phyloP scores from a whole-genome alignment of 2,797 vertebrate species.

The Acanthis flammea region DNA sequence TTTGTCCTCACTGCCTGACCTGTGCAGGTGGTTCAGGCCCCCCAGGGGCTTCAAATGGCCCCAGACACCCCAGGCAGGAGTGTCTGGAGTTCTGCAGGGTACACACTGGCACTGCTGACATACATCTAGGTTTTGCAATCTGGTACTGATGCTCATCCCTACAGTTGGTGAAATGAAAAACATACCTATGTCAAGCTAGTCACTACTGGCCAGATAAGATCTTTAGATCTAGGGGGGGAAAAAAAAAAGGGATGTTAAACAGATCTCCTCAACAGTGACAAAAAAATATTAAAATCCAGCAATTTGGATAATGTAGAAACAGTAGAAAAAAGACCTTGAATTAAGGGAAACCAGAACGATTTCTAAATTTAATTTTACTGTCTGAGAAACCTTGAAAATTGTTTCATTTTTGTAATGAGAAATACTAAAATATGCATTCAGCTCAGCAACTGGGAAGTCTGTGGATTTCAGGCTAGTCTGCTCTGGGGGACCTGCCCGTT shows the following conservation, averaged over 20 bases:
- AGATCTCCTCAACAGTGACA: neutral
- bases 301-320: neutral
- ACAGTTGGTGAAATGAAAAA: neutral
- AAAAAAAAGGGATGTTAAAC: neutral
- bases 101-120: neutral
- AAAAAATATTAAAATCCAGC: neutral
- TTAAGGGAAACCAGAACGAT: neutral
- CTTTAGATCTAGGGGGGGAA: neutral
- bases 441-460: neutral
- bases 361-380: neutral
- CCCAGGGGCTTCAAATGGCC: neutral
- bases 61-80: neutral
- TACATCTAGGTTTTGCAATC: accelerated
- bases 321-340: neutral
- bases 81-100: neutral
- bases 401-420: neutral
- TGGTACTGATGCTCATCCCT: no score
- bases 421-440: neutral
- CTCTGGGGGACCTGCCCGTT: neutral
- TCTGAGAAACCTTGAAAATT: neutral
- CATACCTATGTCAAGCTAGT: neutral
- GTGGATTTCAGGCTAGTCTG: neutral
- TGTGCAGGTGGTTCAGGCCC: neutral
- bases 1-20: neutral
- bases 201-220: neutral